Evolutionary conservation across 2,888 invertebrate genomes (phyloP), one percentile per base, ranked within the genome.

Genomic region (Dione juno): DNA sequence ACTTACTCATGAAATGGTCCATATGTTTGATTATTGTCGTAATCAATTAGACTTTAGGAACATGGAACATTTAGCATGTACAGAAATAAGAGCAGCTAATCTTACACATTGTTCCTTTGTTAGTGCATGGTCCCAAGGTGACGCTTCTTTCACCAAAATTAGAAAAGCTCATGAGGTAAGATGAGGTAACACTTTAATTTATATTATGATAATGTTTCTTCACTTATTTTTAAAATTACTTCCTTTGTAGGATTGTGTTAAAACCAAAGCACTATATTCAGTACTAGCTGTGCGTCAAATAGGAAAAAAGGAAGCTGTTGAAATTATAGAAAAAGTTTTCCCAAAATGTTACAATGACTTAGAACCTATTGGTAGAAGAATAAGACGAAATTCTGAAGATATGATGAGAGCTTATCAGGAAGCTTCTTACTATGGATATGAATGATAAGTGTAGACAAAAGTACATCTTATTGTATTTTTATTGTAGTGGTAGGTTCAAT

Each of bases 1-100:
- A 0, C 84, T 99, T 53, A 95, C 96, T 0, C 99, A 99, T 81
- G 99, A 99, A 88, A 95, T 99, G 95, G 96, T 99, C 59, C 99
- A 99, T 85, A 98, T 99, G 97, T 99, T 98, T 83, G 99, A 99
- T 87, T 97, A 95, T 83, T 99, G 99, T 84, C 95, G 96, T 54
- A 97, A 98, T 76, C 95, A 99, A 59, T 84, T 98, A 69, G 97
- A 99, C 88, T 97, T 98, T 80, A 96, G 95, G 78, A 97, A 99
- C 84, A 93, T 98, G 75, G 96, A 98, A 76, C 99, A 99, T 86
- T 88, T 99, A 70, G 99, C 99, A 0, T 99, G 99, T 82, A 98
- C 98, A 0, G 99, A 99, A 94, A 97, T 99, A 74, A 92, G 99
- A 76, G 99, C 99, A 1, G 98, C 99, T 0, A 99, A 98, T 87